Conservation (phyloP, 2,888 invertebrate genomes). For the Lutraria lutraria region DNA sequence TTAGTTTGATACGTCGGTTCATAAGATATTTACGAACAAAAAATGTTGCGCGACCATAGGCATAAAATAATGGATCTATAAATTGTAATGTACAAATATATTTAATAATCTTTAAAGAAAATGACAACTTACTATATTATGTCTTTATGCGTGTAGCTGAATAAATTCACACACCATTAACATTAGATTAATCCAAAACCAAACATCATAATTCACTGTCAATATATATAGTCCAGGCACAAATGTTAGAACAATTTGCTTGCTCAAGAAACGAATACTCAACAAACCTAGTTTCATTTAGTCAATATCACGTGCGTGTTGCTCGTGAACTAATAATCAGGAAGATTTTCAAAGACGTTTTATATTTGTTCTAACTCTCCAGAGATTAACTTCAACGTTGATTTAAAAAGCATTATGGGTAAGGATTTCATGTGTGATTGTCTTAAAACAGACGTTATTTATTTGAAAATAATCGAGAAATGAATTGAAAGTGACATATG, state of each 20-base stretch:
- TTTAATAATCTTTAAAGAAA: no score
- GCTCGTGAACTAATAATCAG: neutral
- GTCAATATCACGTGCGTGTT: neutral
- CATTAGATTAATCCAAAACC: neutral
- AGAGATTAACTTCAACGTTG: neutral
- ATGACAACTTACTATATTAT: no score
- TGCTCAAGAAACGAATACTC: neutral
- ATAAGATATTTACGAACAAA: no score
- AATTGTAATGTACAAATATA: no score
- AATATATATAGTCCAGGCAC: neutral
- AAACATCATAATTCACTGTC: neutral
- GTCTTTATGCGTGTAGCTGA: neutral
- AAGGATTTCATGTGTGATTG: neutral
- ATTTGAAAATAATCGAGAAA: neutral
- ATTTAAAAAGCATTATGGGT: neutral
- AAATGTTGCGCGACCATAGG: no score
- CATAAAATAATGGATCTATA: no score
- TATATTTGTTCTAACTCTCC: neutral
- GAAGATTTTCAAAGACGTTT: constrained; percentile 7
- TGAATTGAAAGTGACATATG: no score
- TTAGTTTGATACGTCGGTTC: no score
- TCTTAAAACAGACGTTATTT: neutral
- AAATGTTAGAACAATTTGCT: neutral
- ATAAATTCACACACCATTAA: neutral
- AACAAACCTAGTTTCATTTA: neutral